These are phyloP conservation scores for Apotomis capreana DNA, from an alignment of 2,888 invertebrate species.

Conservation along the genomic window DNA sequence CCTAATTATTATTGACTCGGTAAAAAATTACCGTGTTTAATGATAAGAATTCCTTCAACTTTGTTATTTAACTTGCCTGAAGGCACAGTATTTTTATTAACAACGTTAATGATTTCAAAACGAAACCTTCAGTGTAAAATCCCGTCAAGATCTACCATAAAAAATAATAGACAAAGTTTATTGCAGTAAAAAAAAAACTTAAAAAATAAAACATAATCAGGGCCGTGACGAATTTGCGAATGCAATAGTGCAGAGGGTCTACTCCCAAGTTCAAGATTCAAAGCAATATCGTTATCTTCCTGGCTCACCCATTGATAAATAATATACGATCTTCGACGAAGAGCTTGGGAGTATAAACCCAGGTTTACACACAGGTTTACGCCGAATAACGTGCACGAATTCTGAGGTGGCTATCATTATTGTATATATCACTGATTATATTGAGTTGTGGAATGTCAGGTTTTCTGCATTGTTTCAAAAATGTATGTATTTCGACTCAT, in stretches of 20 bases:
- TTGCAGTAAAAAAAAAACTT: conserved; percentile 1
- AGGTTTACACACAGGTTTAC: background rate
- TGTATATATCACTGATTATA: conserved; percentile 7
- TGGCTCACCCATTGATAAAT: too few relatives aligned
- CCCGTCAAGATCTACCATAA: conserved; percentile 22
- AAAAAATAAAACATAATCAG: conserved; percentile 1
- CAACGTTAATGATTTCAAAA: too few relatives aligned
- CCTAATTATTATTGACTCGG: too few relatives aligned
- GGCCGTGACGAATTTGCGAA: conserved; percentile 15
- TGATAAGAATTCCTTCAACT: too few relatives aligned
- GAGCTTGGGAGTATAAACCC: too few relatives aligned
- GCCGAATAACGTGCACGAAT: conserved; percentile 60
- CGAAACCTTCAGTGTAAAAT: background rate
- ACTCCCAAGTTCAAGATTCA: background rate
- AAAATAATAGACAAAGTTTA: background rate
- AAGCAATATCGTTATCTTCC: too few relatives aligned
- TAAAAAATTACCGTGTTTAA: too few relatives aligned
- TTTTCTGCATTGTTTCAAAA: too few relatives aligned
- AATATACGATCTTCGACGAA: too few relatives aligned
- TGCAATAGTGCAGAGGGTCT: conserved; percentile 26
- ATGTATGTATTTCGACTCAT: too few relatives aligned
- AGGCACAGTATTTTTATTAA: too few relatives aligned
- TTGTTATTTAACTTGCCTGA: too few relatives aligned
- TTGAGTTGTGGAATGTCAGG: conserved; percentile 20
- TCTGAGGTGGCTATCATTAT: conserved; percentile 57